Evolutionary conservation across 2,113 vertebrate species (phyloP).

Genomic region (Platysteira castanea): DNA sequence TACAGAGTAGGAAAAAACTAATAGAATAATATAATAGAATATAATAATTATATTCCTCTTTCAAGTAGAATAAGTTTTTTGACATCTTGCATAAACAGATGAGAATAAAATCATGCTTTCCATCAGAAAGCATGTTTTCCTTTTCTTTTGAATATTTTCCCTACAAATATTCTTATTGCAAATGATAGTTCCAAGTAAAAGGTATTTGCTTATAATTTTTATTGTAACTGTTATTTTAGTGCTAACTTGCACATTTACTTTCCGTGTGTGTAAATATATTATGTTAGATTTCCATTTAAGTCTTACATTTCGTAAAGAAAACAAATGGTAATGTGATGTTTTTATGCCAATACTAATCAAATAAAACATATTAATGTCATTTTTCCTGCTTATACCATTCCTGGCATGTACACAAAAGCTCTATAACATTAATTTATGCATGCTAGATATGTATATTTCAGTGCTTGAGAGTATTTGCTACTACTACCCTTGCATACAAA

Average conservation of each 20-base stretch:
- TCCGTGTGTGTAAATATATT: not conserved
- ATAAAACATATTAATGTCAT: not conserved
- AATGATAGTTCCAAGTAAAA: not conserved
- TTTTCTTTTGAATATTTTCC: not conserved
- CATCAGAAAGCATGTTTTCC: not conserved
- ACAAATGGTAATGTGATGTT: slow-evolving; percentile 6
- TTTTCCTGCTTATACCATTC: not conserved
- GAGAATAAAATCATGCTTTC: not conserved
- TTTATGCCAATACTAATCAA: slow-evolving; percentile 32
- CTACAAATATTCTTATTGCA: not conserved
- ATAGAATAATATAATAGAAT: not conserved
- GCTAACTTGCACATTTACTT: not conserved
- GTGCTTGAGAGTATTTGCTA: not conserved
- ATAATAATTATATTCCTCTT: not conserved
- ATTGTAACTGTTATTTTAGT: not conserved
- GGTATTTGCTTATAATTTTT: not conserved
- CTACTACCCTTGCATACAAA: not conserved
- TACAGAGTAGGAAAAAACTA: not conserved
- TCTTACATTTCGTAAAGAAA: not conserved
- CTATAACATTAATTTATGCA: not conserved
- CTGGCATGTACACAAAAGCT: not conserved
- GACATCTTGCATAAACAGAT: not conserved
- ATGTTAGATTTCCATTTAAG: not conserved
- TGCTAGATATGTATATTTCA: not conserved
- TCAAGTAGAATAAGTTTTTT: not conserved